Evolutionary conservation across 2,113 vertebrate genomes (phyloP).

Genomic region (Microtus pennsylvanicus): DNA sequence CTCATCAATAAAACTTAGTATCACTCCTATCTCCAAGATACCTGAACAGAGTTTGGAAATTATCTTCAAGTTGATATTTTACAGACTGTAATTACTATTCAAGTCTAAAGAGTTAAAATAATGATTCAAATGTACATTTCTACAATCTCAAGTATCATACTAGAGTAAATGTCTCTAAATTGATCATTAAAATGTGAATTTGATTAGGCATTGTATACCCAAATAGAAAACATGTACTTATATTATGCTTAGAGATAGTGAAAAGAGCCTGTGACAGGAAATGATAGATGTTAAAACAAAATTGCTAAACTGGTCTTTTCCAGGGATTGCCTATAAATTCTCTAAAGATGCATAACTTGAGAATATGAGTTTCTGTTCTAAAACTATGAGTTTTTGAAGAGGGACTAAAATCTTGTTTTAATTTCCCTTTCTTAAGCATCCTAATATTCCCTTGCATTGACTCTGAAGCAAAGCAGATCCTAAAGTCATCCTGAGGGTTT

Average conservation of each 20-base stretch:
- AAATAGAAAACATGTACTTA: neutral
- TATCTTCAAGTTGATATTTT: conserved; percentile 24
- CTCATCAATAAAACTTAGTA: neutral
- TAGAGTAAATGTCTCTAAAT: neutral
- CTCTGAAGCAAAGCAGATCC: conserved; percentile 35
- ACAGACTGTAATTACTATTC: neutral
- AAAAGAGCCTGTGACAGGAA: neutral
- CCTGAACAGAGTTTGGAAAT: conserved; percentile 12
- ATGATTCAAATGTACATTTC: conserved; percentile 38
- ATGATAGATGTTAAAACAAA: neutral
- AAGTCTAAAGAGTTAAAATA: conserved; percentile 28
- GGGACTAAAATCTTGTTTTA: neutral
- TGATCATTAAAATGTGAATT: conserved; percentile 6
- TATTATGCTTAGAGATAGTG: neutral
- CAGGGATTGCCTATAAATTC: conserved; percentile 31
- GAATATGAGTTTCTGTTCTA: neutral
- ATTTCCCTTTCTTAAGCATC: neutral
- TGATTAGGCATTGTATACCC: neutral
- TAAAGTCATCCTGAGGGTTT: neutral
- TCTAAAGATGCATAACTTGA: neutral
- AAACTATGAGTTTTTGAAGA: neutral
- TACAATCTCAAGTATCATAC: neutral
- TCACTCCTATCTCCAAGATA: neutral
- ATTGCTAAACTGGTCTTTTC: neutral
- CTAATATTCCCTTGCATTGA: conserved; percentile 7